Percentiles rank a stretch among this genome's conserved stretches.
phyloP scores from a whole-genome alignment of 2,113 vertebrate genomes.

The Gnathonemus longibarbis region DNA sequence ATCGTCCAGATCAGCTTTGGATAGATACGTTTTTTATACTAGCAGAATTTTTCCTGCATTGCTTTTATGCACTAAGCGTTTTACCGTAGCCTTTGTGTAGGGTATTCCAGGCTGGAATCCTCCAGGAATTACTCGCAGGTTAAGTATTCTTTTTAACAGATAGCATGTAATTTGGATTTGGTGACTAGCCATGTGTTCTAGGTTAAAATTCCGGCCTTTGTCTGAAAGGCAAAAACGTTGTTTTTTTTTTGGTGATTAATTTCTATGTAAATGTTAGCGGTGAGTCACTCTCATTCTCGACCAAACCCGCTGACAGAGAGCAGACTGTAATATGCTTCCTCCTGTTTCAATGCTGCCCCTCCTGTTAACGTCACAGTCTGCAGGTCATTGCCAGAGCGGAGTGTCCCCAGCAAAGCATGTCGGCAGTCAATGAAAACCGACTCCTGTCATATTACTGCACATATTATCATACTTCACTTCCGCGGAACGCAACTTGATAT shows the following conservation, averaged over 20 bases:
- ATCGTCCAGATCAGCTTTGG: constrained; percentile 3
- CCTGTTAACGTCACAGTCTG: constrained; percentile 24
- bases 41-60: neutral
- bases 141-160: neutral
- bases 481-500: constrained; percentile 1
- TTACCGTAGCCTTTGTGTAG: neutral
- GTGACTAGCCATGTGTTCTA: neutral
- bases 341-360: neutral
- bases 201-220: neutral
- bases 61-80: neutral
- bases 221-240: neutral
- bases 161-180: neutral
- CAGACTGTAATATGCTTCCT: constrained; percentile 21
- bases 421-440: constrained; percentile 24
- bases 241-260: neutral
- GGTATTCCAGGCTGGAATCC: neutral
- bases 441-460: constrained; percentile 23
- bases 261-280: constrained; percentile 3
- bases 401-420: constrained; percentile 9
- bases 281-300: constrained; percentile 3
- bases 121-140: neutral
- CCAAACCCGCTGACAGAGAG: constrained; percentile 9
- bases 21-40: neutral
- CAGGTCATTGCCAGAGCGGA: constrained; percentile 13
- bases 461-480: constrained; percentile 16